Conservation (phyloP, 1,140 invertebrate genomes). For the Drosophila burlai region DNA sequence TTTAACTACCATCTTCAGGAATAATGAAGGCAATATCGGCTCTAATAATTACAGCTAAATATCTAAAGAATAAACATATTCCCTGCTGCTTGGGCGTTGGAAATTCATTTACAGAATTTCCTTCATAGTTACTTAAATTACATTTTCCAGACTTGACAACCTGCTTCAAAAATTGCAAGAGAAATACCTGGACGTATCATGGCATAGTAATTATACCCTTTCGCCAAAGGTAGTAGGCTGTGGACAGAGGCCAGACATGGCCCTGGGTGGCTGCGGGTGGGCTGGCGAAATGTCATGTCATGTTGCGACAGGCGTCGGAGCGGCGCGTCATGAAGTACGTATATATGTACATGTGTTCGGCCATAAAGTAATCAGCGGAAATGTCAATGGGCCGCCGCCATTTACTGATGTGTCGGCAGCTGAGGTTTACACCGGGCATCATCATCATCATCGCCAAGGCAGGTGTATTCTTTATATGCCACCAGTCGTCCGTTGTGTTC, state of each 20-base stretch:
- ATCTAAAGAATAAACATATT: not conserved
- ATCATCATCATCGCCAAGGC: constrained; percentile 41
- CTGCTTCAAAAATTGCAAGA: not conserved
- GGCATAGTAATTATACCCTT: constrained; percentile 55
- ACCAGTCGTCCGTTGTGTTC: constrained; percentile 22
- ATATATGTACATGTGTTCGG: constrained; percentile 37
- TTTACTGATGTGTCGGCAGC: constrained; percentile 80
- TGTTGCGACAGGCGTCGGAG: constrained; percentile 69
- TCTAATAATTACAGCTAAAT: not conserved
- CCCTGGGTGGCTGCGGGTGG: constrained; percentile 4
- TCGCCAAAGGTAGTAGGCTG: not conserved
- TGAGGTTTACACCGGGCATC: constrained; percentile 71
- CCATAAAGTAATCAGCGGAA: constrained; percentile 83
- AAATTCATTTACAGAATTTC: not conserved
- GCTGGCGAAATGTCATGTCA: constrained; percentile 75
- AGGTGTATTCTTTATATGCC: constrained; percentile 39
- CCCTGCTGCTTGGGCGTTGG: not conserved
- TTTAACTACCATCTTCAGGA: not conserved
- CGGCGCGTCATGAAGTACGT: constrained; percentile 48
- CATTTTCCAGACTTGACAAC: not conserved
- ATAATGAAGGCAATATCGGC: not conserved
- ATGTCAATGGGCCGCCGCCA: constrained; percentile 81
- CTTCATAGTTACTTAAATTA: no score
- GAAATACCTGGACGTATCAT: constrained; percentile 24
- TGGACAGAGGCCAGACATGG: not conserved